Evolutionary conservation across 1,140 invertebrate species (phyloP), one percentile per base, ranked within the genome.

Genomic region (Drosophila trapezifrons): DNA sequence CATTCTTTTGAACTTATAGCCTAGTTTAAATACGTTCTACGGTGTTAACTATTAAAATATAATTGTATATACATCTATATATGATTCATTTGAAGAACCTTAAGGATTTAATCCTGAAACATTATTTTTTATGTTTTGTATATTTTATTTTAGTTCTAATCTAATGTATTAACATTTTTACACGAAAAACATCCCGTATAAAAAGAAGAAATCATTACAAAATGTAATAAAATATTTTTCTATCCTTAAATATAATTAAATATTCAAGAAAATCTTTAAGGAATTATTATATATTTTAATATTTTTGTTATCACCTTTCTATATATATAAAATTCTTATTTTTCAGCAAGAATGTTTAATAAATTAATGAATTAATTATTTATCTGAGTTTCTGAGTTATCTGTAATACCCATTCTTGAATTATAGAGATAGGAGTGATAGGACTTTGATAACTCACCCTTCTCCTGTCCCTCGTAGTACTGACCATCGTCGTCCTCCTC

Each of bases 361-460:
- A 2, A 4, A 2, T 9, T 18, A 12, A 17, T 18, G 18, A 18
- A 9, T 40, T 40, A n/a, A 2, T 9, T 35, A 35, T 10, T 32
- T 32, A 10, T 32, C 2, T 10, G 9, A 10, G 2, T 32, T 10
- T 2, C 10, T 9, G 29, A 8, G 10, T 10, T 3, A 32, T 37
- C 18, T 35, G 4, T 2, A 20, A 37, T 12, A 52, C 20, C 2
- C 17, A 37, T 37, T 35, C 12, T 52, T 15, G 0, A 4, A 0
- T 4, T 8, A 3, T 2, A 15, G 3, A 8, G 0, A 1, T 8
- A 8, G 6, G 4, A 38, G 6, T n/a, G n/a, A n/a, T n/a, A n/a
- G n/a, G n/a, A n/a, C n/a, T n/a, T n/a, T n/a, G n/a, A n/a, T n/a
- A n/a, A n/a, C n/a, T n/a, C n/a, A n/a, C n/a, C n/a, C n/a, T n/a